Percentiles rank a stretch among this genome's conserved stretches.
Conservation (phyloP, 35 echinoderm and acorn worm species). For the Ophioderma brevispina region DNA sequence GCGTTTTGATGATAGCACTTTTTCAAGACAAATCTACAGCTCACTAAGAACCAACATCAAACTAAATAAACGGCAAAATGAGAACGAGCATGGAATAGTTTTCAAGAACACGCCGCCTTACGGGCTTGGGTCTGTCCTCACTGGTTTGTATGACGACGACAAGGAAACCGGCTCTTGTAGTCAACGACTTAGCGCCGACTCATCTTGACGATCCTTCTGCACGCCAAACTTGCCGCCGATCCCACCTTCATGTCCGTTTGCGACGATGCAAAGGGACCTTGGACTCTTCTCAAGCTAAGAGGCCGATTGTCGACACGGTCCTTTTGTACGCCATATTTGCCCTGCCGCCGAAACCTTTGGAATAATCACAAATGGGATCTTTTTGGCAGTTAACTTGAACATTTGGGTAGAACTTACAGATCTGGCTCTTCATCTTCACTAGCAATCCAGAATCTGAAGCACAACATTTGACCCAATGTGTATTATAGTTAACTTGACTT, state of each 20-base stretch:
- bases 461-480: too few relatives aligned
- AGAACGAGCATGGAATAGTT: too few relatives aligned
- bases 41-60: too few relatives aligned
- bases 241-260: conserved; percentile 81
- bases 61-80: too few relatives aligned
- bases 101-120: not conserved
- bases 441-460: too few relatives aligned
- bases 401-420: not conserved
- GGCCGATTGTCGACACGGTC: conserved; percentile 60
- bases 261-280: conserved; percentile 61
- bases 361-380: conserved; percentile 55
- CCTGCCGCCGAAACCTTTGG: conserved; percentile 88
- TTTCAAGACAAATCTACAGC: too few relatives aligned
- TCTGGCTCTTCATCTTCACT: too few relatives aligned
- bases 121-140: conserved; percentile 50
- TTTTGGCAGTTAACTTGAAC: too few relatives aligned
- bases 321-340: conserved; percentile 88
- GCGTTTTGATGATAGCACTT: too few relatives aligned
- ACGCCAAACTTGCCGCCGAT: conserved; percentile 86
- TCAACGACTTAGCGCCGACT: conserved; percentile 62
- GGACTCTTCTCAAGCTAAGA: conserved; percentile 33
- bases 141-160: conserved; percentile 70
- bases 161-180: conserved; percentile 71
- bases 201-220: conserved; percentile 60
- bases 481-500: too few relatives aligned